Evolutionary conservation across 2,888 invertebrate genomes (phyloP), one percentile per base, ranked within the genome.

Genomic region (Argynnis bischoffii): DNA sequence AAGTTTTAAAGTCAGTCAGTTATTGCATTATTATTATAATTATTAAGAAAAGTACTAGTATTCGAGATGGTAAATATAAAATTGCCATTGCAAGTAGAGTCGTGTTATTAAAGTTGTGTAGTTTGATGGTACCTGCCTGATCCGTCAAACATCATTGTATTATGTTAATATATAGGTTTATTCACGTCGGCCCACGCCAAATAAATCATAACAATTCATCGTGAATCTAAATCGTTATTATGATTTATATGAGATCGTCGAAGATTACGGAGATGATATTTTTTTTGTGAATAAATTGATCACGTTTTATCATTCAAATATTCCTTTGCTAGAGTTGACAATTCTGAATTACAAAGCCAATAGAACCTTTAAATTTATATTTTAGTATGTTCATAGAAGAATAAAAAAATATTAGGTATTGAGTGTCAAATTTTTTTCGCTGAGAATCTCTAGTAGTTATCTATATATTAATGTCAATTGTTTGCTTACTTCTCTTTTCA

Each of bases 101-200:
- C 55, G 63, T 35, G 6, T 47, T 35, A 60, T 63, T 16, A 1
- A 41, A 31, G 26, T 66, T 57, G 63, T 72, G 50, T 56, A 65
- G 31, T 57, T 67, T 31, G 66, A 69, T 89, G 88, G 86, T 86
- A 83, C 76, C 75, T 77, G 79, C 75, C 81, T 85, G 85, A 90
- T 90, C 90, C 90, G 91, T 92, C 91, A 89, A 85, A 86, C 84
- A 78, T 81, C 83, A 85, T 87, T 88, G 87, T 88, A 83, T 86
- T 87, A 76, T 83, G 84, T 84, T 86, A 79, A 77, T 78, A 76
- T 80, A 83, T 78, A 72, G 76, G 72, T 75, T 74, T 74, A 75
- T 76, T 75, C 72, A 76, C 74, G 70, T 70, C 73, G 69, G 59
- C 65, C 74, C 78, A 78, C 77, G 74, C 77, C 79, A 82, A 83